Conservation (phyloP, 2,888 invertebrate genomes). For the Allygus modestus region DNA sequence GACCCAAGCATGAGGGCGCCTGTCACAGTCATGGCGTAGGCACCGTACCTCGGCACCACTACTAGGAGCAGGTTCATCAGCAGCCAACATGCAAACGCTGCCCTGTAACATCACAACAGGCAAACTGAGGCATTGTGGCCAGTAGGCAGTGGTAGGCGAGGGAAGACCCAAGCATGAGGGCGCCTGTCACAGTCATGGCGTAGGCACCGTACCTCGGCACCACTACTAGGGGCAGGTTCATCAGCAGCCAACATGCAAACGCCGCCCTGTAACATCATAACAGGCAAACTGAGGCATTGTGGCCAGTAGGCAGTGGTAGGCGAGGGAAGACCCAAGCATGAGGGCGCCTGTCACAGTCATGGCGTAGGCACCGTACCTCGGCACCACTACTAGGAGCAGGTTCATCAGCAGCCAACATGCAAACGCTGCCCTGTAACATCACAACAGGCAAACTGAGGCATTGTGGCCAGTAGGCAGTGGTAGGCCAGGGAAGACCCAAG, state of each 20-base stretch:
- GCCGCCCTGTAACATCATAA: constrained; percentile 85
- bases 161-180: constrained; percentile 88
- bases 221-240: constrained; percentile 93
- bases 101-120: constrained; percentile 81
- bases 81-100: constrained; percentile 94
- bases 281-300: constrained; percentile 84
- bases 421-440: constrained; percentile 87
- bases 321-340: constrained; percentile 87
- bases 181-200: constrained; percentile 89
- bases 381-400: constrained; percentile 92
- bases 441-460: constrained; percentile 82
- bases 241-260: constrained; percentile 93
- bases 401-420: constrained; percentile 96
- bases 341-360: constrained; percentile 90
- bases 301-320: constrained; percentile 88
- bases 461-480: constrained; percentile 84
- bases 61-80: constrained; percentile 94
- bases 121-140: constrained; percentile 87
- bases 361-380: constrained; percentile 94
- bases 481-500: constrained; percentile 90
- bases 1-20: constrained; percentile 90
- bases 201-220: constrained; percentile 97
- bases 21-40: constrained; percentile 90
- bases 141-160: constrained; percentile 87
- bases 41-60: constrained; percentile 96